Base-by-base conservation (phyloP, 1,140 invertebrate genomes). In the Drosophila repletoides region DNA sequence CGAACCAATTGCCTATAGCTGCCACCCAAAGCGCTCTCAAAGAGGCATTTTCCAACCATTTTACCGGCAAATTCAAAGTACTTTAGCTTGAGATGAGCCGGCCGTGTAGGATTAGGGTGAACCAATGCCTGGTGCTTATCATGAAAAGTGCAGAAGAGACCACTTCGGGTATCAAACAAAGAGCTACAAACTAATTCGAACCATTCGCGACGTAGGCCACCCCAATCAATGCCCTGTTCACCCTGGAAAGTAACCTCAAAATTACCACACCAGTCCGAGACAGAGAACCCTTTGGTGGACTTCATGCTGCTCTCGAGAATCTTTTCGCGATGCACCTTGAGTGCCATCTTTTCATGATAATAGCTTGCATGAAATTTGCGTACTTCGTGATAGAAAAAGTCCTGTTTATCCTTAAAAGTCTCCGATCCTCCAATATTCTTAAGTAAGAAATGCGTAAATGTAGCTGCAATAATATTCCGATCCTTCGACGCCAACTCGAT, bases 361-460 rank as follows among this genome's bases (percentile, higher is more conserved):
- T 96, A 94, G 67, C 95, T 95, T 71, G 95, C 94, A 91, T 95
- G 96, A 88, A 94, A 94, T 76, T 96, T 96, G 74, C 97, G 92
- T 36, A 98, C 94, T 92, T 98, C 96, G 89, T 97, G 96, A 91
- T 98, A 97, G 91, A 98, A 98, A 91, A 97, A 98, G 79, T 97
- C 96, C 91, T 97, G 96, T 89, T 98, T 98, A 89, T 98, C 97
- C 91, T 97, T 96, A 87, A 98, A 98, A 19, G 97, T 97, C 91
- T 98, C 97, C 17, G 96, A 97, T 3, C 97, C 97, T 41, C 97
- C 97, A 84, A 98, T 98, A 91, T 98, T 98, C 91, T 97, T 97
- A n/a, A 98, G 90, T 33, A 98, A 92, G 90, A 97, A 97, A 81
- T 97, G 94, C 0, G 97, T 97, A 90, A 98, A 98, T 3, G 96